phyloP scores from a whole-genome alignment of 2,888 invertebrate genomes.

The Gari tellinella region DNA sequence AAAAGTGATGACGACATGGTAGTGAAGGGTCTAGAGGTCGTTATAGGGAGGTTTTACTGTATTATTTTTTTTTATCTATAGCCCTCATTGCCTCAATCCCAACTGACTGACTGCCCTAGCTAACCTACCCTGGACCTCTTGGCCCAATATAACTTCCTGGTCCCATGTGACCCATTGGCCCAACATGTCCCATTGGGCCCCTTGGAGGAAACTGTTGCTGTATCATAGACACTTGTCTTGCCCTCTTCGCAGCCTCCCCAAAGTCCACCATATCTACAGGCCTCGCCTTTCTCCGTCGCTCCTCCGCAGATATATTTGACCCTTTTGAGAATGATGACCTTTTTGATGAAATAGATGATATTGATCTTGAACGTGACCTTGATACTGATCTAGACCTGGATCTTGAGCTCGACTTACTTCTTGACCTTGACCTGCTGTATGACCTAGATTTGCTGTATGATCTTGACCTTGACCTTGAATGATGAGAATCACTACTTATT shows the following conservation, averaged over 20 bases:
- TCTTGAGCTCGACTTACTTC: slow-evolving; percentile 45
- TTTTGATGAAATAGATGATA: slow-evolving; percentile 44
- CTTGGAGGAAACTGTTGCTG: slow-evolving; percentile 41
- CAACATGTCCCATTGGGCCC: slow-evolving; percentile 47
- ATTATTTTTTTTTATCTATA: too few species aligned
- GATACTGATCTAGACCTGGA: slow-evolving; percentile 48
- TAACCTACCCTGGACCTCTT: slow-evolving; percentile 47
- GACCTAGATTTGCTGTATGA: slow-evolving; percentile 43
- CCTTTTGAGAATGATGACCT: slow-evolving; percentile 43
- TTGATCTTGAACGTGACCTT: slow-evolving; percentile 53
- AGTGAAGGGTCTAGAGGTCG: too few species aligned
- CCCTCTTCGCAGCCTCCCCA: slow-evolving; percentile 78
- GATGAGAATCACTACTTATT: slow-evolving; percentile 57
- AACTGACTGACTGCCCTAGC: background rate
- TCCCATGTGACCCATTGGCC: slow-evolving; percentile 41
- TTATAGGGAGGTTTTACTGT: too few species aligned
- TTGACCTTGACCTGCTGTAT: slow-evolving; percentile 38
- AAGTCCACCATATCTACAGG: slow-evolving; percentile 76
- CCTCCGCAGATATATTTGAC: slow-evolving; percentile 30
- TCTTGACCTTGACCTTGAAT: slow-evolving; percentile 45
- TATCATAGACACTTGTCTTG: slow-evolving; percentile 44
- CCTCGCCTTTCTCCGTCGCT: slow-evolving; percentile 48
- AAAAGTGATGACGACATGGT: too few species aligned
- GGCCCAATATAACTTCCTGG: slow-evolving; percentile 47
- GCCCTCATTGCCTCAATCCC: too few species aligned